phyloP scores from a whole-genome alignment of 2,113 vertebrate genomes.

The Prunella fulvescens region DNA sequence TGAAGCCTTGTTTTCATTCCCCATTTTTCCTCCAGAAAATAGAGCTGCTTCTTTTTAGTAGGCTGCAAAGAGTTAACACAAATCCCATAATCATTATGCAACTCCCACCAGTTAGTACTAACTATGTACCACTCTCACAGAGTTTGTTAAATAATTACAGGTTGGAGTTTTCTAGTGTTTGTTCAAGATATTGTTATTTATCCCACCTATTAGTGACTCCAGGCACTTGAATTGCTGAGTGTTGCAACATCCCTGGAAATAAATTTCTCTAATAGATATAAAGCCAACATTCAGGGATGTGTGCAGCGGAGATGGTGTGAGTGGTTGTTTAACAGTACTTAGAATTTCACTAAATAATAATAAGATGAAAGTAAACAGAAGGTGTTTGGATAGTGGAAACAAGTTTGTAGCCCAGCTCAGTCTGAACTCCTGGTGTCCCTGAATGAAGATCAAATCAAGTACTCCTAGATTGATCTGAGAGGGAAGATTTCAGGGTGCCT shows the following conservation, averaged over 20 bases:
- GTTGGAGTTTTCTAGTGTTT: slow-evolving; percentile 52
- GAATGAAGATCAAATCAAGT: neutral
- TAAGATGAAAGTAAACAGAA: neutral
- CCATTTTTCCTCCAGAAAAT: neutral
- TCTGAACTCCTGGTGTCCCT: neutral
- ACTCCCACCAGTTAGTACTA: neutral
- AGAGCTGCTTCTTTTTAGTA: neutral
- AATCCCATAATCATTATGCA: neutral
- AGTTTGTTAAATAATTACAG: slow-evolving; percentile 43
- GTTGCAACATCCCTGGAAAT: neutral
- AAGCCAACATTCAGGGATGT: neutral
- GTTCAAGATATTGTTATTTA: slow-evolving; percentile 44
- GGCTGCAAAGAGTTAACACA: neutral
- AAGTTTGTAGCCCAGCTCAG: neutral
- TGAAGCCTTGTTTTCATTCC: neutral
- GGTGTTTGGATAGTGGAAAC: neutral
- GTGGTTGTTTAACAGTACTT: neutral
- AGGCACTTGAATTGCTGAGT: slow-evolving; percentile 4
- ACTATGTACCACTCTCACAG: neutral
- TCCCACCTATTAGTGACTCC: slow-evolving; percentile 35
- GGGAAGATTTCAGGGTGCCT: neutral
- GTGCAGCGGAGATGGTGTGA: neutral
- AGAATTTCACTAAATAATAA: neutral
- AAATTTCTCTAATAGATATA: neutral
- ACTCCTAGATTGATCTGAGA: neutral